Percentiles rank a stretch among this genome's conserved stretches.
phyloP scores from a whole-genome alignment of 2,113 vertebrate species.

The Xiphophorus maculatus region DNA sequence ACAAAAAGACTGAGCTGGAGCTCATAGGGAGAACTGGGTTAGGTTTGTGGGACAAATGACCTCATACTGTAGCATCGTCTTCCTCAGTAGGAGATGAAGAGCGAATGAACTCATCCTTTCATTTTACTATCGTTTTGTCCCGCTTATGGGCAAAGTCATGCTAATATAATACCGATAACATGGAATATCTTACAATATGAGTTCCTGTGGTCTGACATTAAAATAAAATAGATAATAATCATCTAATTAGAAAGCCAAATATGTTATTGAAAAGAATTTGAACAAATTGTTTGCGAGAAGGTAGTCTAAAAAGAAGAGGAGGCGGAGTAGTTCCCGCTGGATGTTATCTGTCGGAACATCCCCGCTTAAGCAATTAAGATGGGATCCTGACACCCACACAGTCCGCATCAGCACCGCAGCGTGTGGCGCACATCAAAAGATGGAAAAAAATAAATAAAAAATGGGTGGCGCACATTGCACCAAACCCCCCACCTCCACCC shows the following conservation, averaged over 20 bases:
- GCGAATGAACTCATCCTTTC: constrained; percentile 9
- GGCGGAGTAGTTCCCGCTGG: background rate
- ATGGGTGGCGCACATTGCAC: constrained; percentile 75
- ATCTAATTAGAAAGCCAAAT: background rate
- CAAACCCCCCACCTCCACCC: constrained; percentile 40
- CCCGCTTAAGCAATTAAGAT: constrained; percentile 14
- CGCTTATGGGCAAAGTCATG: background rate
- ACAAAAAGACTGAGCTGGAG: background rate
- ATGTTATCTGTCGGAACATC: constrained; percentile 24
- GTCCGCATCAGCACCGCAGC: constrained; percentile 68
- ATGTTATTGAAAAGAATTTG: background rate
- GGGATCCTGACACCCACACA: constrained; percentile 48
- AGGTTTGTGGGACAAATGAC: constrained; percentile 73
- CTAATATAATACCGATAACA: background rate
- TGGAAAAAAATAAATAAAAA: constrained; percentile 5
- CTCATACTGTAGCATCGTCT: constrained; percentile 68
- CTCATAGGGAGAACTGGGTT: constrained; percentile 57
- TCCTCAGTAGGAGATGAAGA: constrained; percentile 56
- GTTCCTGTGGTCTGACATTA: background rate
- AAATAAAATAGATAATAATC: background rate
- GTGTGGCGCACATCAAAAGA: constrained; percentile 54
- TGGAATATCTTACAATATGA: background rate
- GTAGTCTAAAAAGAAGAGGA: background rate
- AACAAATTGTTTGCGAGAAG: background rate
- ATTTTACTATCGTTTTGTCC: background rate